phyloP scores from a whole-genome alignment of 1,140 invertebrate species.

The Drosophila pachea region DNA sequence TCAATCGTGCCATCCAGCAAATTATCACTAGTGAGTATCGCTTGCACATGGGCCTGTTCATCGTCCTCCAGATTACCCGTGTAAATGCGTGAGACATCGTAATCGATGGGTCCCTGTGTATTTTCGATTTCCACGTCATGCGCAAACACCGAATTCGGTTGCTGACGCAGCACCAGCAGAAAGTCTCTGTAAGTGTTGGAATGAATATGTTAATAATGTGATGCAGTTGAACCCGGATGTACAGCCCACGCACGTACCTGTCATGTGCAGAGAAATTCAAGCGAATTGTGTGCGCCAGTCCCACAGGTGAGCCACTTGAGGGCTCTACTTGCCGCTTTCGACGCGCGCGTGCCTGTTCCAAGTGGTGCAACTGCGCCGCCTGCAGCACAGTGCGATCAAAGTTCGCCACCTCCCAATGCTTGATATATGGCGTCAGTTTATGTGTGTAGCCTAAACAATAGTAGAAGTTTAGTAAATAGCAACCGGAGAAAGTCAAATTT shows the following conservation, averaged over 20 bases:
- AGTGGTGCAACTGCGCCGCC: constrained; percentile 70
- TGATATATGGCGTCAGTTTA: constrained; percentile 74
- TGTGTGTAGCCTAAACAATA: constrained; percentile 68
- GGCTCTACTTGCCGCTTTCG: constrained; percentile 70
- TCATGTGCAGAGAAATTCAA: constrained; percentile 78
- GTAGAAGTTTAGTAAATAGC: background rate
- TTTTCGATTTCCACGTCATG: constrained; percentile 89
- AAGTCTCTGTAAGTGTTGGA: constrained; percentile 84
- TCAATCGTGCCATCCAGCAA: constrained; percentile 93
- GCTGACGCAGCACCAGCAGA: constrained; percentile 86
- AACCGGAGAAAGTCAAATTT: constrained; percentile 9
- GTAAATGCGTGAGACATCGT: constrained; percentile 88
- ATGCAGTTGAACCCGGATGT: constrained; percentile 16
- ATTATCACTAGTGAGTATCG: constrained; percentile 90
- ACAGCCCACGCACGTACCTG: constrained; percentile 62
- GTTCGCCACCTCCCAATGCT: constrained; percentile 78
- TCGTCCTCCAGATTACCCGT: constrained; percentile 90
- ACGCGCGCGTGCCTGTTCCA: constrained; percentile 72
- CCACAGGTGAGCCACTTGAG: constrained; percentile 53
- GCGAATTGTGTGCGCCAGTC: constrained; percentile 74
- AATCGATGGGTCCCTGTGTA: constrained; percentile 84
- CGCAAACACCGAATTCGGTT: constrained; percentile 86
- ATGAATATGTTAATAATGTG: constrained; percentile 14
- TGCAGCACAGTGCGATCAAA: constrained; percentile 72
- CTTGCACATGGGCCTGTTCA: constrained; percentile 89